phyloP scores from a whole-genome alignment of 2,113 vertebrate species.

The Pedionomus torquatus region DNA sequence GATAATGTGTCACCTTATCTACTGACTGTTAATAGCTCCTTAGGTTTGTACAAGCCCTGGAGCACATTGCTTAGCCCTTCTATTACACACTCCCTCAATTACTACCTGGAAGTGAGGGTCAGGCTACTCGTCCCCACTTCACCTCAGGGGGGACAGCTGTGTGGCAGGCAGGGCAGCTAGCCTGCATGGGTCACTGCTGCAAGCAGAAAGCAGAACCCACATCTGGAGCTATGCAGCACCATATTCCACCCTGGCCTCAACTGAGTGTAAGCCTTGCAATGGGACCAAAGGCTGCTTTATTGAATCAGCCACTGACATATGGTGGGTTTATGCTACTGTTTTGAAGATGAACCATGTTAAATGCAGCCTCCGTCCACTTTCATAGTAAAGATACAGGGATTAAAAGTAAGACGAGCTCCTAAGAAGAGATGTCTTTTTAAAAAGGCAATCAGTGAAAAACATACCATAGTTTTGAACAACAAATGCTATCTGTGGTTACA shows the following conservation, averaged over 20 bases:
- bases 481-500: neutral
- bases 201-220: neutral
- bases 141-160: neutral
- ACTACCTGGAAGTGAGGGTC: neutral
- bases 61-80: neutral
- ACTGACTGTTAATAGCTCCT: neutral
- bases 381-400: neutral
- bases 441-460: neutral
- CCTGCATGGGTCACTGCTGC: accelerated
- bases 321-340: neutral
- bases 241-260: neutral
- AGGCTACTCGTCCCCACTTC: neutral
- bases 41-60: neutral
- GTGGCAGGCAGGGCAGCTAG: neutral
- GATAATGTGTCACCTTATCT: neutral
- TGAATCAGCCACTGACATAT: neutral
- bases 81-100: accelerated
- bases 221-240: neutral
- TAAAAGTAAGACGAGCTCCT: neutral
- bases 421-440: neutral
- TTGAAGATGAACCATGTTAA: neutral
- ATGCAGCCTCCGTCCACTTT: neutral
- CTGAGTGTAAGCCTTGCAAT: neutral
- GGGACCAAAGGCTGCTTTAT: neutral
- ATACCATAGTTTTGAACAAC: neutral